Evolutionary conservation across 2,888 invertebrate species (phyloP), one percentile per base, ranked within the genome.

Genomic region (Metalampra italica): DNA sequence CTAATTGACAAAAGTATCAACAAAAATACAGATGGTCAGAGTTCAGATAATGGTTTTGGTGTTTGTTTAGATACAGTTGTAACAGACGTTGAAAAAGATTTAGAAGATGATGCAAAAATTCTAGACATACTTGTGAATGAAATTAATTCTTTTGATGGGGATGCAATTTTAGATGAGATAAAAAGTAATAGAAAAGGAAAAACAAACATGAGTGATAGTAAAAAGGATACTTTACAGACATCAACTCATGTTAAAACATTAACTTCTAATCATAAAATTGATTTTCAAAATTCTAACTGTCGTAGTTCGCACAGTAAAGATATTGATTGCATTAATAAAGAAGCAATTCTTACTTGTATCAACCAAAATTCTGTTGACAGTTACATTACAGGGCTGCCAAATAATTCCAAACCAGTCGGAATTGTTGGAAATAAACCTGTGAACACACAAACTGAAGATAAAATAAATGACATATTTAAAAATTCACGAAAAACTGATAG

Each of bases 91-190:
- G 49, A 42, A 41, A 45, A 45, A 43, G 37, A 46, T 47, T 36
- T 44, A 29, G 43, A 49, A 22, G 46, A 46, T 42, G 47, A 51
- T 43, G 47, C 29, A 48, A 48, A 47, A 44, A 43, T 29, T 15
- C 29, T 46, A 51, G 56, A 49, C 47, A 49, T 45, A 14, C 51
- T 32, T 49, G 52, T 40, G 34, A 47, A 32, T 47, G 54, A 43
- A 43, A 53, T 49, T 50, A 50, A 14, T 45, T 40, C 46, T 36
- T 44, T 47, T 46, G 47, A 50, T 34, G 37, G 38, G 34, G 43
- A 50, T 13, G 30, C 36, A 11, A 44, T 47, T 15, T 40, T 51
- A 37, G n/a, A 47, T 13, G 42, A 48, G 44, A 44, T 47, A 9
- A 45, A 51, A 41, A 37, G 41, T 30, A 47, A 34, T 14, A 45